A percentile compares a stretch with the other conserved stretches of the same genome.
These are phyloP conservation scores for Panagrolaimus sp. DNA, from an alignment of 1,140 invertebrate species.

Conservation along the genomic window DNA sequence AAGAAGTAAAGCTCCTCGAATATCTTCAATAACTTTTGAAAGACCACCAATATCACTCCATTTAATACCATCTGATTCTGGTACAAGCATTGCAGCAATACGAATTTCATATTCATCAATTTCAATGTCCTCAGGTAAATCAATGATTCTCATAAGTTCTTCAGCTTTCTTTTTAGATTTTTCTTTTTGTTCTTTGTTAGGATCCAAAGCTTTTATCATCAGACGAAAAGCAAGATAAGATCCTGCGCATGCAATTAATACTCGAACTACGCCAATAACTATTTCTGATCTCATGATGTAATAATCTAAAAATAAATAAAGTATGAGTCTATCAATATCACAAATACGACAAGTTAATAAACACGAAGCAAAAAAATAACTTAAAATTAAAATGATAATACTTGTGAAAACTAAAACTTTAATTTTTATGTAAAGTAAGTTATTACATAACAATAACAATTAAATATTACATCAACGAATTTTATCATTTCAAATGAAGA, in stretches of 20 bases:
- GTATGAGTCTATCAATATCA: too few relatives aligned
- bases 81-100: constrained; percentile 20
- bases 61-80: constrained; percentile 20
- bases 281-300: background rate
- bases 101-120: constrained; percentile 26
- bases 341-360: too few relatives aligned
- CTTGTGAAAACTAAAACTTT: too few relatives aligned
- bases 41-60: constrained; percentile 26
- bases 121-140: constrained; percentile 12
- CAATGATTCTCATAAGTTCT: constrained; percentile 18
- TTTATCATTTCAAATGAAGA: too few relatives aligned
- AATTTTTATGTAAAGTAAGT: too few relatives aligned
- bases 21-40: constrained; percentile 25
- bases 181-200: constrained; percentile 21
- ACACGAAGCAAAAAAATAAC: too few relatives aligned
- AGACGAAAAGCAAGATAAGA: constrained; percentile 20
- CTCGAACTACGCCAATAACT: background rate
- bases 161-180: constrained; percentile 28
- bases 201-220: constrained; percentile 23
- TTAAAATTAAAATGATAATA: too few relatives aligned
- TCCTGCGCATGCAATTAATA: background rate
- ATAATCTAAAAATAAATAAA: too few relatives aligned
- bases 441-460: too few relatives aligned
- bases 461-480: too few relatives aligned
- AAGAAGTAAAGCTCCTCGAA: constrained; percentile 15